A percentile compares a stretch with the other conserved stretches of the same genome.
Conservation (phyloP, 2,113 vertebrate genomes). For the Scomber colias region DNA sequence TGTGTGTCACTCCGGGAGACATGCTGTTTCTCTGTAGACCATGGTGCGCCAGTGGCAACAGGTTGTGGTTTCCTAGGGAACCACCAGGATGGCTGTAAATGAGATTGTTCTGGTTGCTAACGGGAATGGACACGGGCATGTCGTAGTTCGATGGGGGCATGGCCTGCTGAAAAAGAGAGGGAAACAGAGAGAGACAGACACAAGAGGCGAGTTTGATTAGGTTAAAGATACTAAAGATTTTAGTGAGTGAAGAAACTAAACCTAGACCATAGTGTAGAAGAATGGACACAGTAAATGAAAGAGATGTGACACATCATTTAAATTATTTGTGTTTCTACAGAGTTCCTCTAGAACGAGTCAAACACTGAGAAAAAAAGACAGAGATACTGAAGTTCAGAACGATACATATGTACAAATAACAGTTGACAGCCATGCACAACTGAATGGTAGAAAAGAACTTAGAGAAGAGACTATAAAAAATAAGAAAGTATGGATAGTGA, state of each 20-base stretch:
- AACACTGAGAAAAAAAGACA: constrained; percentile 8
- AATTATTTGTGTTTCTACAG: background rate
- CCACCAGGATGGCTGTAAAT: constrained; percentile 96
- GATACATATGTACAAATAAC: constrained; percentile 37
- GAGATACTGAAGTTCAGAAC: constrained; percentile 39
- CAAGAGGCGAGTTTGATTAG: constrained; percentile 35
- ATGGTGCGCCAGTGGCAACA: constrained; percentile 96
- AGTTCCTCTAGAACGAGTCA: background rate
- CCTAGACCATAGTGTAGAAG: constrained; percentile 17
- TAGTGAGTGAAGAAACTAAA: constrained; percentile 14
- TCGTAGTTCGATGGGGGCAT: constrained; percentile 98
- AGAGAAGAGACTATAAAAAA: constrained; percentile 34
- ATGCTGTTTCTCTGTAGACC: constrained; percentile 99
- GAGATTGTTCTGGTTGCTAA: constrained; percentile 97
- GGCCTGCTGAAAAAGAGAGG: constrained; percentile 84
- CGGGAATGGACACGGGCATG: constrained; percentile 98
- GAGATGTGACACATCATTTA: constrained; percentile 17
- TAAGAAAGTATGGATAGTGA: constrained; percentile 29
- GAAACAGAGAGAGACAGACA: constrained; percentile 30
- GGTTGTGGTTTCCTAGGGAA: constrained; percentile 96
- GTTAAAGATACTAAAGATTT: background rate
- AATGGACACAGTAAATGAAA: constrained; percentile 10
- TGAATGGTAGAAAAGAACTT: constrained; percentile 21
- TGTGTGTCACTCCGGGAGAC: constrained; percentile 97
- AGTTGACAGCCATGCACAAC: constrained; percentile 39